phyloP scores from a whole-genome alignment of 2,888 invertebrate species.

The Notodonta ziczac region DNA sequence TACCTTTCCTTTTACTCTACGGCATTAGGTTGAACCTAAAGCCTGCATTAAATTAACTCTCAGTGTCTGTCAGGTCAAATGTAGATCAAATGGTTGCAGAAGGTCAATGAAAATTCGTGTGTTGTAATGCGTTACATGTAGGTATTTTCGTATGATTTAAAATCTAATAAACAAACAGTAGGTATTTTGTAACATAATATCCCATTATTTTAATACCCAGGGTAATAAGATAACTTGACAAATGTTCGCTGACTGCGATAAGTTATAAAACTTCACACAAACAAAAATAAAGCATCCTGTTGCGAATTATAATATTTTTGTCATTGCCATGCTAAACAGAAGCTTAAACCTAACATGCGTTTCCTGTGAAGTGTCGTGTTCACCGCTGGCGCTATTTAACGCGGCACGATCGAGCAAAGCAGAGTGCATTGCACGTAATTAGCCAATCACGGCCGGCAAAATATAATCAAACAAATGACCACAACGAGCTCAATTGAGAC shows the following conservation, averaged over 20 bases:
- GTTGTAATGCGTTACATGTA: no score
- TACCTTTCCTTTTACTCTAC: no score
- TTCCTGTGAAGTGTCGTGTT: conserved; percentile 44
- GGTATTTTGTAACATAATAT: no score
- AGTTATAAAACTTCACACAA: not conserved
- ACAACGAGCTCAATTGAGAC: conserved; percentile 47
- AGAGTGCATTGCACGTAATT: conserved; percentile 24
- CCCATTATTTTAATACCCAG: no score
- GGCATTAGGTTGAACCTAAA: no score
- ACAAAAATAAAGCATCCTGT: conserved; percentile 23
- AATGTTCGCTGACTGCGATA: not conserved
- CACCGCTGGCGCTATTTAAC: conserved; percentile 21
- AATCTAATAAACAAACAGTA: no score
- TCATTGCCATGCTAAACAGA: conserved; percentile 35
- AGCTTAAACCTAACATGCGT: conserved; percentile 41
- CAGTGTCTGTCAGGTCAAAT: no score
- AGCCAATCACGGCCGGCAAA: conserved; percentile 42
- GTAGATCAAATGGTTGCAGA: no score
- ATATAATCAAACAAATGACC: conserved; percentile 50
- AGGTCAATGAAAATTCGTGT: no score
- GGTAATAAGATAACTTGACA: not conserved
- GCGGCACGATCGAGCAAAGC: conserved; percentile 24
- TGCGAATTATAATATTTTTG: conserved; percentile 30
- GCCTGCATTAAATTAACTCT: no score
- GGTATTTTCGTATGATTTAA: no score